phyloP scores from a whole-genome alignment of 2,888 invertebrate species.

The Chalcosyrphus nemorum region DNA sequence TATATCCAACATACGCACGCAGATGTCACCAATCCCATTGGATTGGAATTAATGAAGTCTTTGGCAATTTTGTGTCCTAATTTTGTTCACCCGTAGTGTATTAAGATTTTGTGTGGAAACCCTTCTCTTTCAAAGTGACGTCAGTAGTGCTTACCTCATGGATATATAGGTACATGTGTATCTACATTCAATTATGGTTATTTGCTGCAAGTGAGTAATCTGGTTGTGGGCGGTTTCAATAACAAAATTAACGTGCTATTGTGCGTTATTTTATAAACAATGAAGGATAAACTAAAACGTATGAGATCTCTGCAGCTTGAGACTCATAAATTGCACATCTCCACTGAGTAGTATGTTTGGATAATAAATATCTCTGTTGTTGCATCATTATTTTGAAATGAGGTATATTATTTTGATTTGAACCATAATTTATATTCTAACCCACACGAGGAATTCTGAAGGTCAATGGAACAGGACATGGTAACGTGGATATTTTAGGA shows the following conservation, averaged over 20 bases:
- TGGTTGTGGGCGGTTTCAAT: slow-evolving; percentile 29
- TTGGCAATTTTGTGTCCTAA: neutral
- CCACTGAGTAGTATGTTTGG: slow-evolving; percentile 12
- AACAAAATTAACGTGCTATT: slow-evolving; percentile 21
- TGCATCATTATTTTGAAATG: neutral
- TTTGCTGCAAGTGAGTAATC: slow-evolving; percentile 26
- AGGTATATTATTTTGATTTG: neutral
- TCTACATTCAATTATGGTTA: slow-evolving; percentile 30
- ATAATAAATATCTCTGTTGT: slow-evolving; percentile 18
- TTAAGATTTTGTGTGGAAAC: neutral
- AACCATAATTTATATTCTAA: neutral
- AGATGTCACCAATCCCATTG: neutral
- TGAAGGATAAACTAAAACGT: slow-evolving; percentile 28
- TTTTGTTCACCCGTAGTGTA: neutral
- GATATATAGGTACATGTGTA: too few relatives aligned
- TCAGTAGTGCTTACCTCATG: slow-evolving; percentile 26
- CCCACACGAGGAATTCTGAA: neutral
- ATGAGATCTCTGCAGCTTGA: slow-evolving; percentile 34
- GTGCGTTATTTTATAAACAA: slow-evolving; percentile 46
- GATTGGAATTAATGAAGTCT: neutral
- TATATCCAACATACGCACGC: neutral
- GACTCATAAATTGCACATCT: slow-evolving; percentile 43
- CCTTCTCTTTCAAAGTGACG: slow-evolving; percentile 24
- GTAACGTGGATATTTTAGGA: neutral
- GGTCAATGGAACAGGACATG: neutral